Percentiles rank a stretch among this genome's conserved stretches.
Evolutionary conservation across 2,888 invertebrate species (phyloP).

Genomic region (Pterobdella sp.): DNA sequence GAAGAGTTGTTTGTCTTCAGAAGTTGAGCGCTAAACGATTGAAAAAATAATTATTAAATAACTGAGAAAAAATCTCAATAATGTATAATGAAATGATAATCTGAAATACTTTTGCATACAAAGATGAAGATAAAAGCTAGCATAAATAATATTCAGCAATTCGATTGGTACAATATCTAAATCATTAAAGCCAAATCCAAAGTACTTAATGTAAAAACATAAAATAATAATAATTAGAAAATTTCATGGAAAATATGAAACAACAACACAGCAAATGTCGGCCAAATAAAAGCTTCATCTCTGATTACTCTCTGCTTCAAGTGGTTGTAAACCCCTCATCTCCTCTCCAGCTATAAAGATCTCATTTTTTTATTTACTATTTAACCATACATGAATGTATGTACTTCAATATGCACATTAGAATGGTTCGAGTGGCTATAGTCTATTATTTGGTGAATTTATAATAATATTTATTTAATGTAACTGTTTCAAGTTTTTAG

Average conservation of each 20-base stretch:
- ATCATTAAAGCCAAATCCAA: background rate
- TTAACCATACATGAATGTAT: too few species aligned
- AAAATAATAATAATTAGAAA: background rate
- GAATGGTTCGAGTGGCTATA: too few species aligned
- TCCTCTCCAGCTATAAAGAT: background rate
- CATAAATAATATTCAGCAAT: too few species aligned
- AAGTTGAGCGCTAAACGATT: background rate
- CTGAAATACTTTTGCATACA: background rate
- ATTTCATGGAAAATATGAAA: background rate
- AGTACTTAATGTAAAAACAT: too few species aligned
- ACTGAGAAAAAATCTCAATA: background rate
- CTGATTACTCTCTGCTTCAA: background rate
- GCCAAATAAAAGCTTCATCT: background rate
- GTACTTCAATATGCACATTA: too few species aligned
- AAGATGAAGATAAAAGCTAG: too few species aligned
- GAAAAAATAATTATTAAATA: background rate
- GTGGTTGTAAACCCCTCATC: background rate
- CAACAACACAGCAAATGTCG: conserved; percentile 7
- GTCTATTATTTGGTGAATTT: too few species aligned
- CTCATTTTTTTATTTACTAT: conserved; percentile 7
- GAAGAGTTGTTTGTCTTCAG: conserved; percentile 1
- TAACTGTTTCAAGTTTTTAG: too few species aligned
- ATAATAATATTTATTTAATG: too few species aligned
- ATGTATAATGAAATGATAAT: background rate
- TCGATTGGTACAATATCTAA: background rate